Percentiles rank a stretch among this genome's conserved stretches.
These are phyloP conservation scores for Saturnia japonica DNA, from an alignment of 2,888 invertebrate genomes.

Conservation along the genomic window DNA sequence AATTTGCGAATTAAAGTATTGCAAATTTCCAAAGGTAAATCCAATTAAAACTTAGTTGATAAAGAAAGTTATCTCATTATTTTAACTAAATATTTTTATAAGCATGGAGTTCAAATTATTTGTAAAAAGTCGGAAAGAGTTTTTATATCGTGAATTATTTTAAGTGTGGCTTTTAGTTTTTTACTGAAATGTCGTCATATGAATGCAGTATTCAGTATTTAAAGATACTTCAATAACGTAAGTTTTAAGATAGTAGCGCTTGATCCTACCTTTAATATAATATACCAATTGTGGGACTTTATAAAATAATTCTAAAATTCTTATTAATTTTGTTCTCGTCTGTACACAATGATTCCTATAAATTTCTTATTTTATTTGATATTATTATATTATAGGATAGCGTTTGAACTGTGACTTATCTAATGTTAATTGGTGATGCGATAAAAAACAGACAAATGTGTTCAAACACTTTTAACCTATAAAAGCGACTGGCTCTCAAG, in stretches of 20 bases:
- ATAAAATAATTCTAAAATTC: neutral
- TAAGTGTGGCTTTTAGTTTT: neutral
- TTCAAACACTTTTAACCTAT: too few relatives aligned
- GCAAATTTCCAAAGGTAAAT: neutral
- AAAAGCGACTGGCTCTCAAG: too few relatives aligned
- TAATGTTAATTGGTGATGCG: too few relatives aligned
- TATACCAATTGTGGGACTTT: neutral
- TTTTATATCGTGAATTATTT: neutral
- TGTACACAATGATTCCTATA: neutral
- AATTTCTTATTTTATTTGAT: too few relatives aligned
- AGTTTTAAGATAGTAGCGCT: neutral
- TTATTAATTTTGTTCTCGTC: neutral
- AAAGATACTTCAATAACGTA: neutral
- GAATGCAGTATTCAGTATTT: neutral
- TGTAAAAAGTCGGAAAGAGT: neutral
- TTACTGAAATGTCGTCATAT: neutral
- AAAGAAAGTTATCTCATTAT: neutral
- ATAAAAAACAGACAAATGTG: too few relatives aligned
- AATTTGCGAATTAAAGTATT: neutral
- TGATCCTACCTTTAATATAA: too few relatives aligned
- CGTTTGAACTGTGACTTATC: too few relatives aligned
- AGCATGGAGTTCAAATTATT: neutral
- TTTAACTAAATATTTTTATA: neutral
- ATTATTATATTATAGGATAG: too few relatives aligned
- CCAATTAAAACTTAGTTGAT: conserved; percentile 2